A percentile compares a stretch with the other conserved stretches of the same genome.
phyloP scores from a whole-genome alignment of 2,888 invertebrate genomes.

The Sialis fuliginosa region DNA sequence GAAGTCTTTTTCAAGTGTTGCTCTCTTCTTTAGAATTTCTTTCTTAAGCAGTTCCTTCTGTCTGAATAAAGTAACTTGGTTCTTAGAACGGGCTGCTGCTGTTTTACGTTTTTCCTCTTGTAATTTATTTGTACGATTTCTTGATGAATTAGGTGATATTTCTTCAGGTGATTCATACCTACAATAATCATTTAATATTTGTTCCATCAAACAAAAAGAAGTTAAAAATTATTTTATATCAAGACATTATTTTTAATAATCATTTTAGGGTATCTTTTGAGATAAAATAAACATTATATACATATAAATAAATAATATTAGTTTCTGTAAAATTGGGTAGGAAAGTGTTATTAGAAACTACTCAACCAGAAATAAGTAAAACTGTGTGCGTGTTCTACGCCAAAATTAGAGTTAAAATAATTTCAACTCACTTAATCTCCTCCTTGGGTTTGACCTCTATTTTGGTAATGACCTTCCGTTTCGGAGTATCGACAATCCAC shows the following conservation, averaged over 20 bases:
- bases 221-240: too few species aligned
- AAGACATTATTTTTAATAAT: too few species aligned
- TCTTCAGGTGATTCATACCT: slow-evolving; percentile 8
- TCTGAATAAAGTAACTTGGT: slow-evolving; percentile 61
- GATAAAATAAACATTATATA: too few species aligned
- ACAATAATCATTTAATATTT: not conserved
- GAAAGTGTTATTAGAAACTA: too few species aligned
- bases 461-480: slow-evolving; percentile 14
- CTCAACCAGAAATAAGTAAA: too few species aligned
- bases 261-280: too few species aligned
- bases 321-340: too few species aligned
- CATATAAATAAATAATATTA: too few species aligned
- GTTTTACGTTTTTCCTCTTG: slow-evolving; percentile 35
- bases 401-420: too few species aligned
- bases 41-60: slow-evolving; percentile 87
- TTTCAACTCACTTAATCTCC: slow-evolving; percentile 5
- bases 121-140: slow-evolving; percentile 6
- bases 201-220: too few species aligned
- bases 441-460: slow-evolving; percentile 9
- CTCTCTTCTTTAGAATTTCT: slow-evolving; percentile 81
- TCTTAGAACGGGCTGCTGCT: slow-evolving; percentile 35
- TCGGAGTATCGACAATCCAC: slow-evolving; percentile 29
- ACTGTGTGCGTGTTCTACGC: too few species aligned
- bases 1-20: slow-evolving; percentile 72
- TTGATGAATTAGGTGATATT: slow-evolving; percentile 3